A percentile compares a stretch with the other conserved stretches of the same genome.
Conservation (phyloP, 2,888 invertebrate species). For the Philhelius pedissequus region DNA sequence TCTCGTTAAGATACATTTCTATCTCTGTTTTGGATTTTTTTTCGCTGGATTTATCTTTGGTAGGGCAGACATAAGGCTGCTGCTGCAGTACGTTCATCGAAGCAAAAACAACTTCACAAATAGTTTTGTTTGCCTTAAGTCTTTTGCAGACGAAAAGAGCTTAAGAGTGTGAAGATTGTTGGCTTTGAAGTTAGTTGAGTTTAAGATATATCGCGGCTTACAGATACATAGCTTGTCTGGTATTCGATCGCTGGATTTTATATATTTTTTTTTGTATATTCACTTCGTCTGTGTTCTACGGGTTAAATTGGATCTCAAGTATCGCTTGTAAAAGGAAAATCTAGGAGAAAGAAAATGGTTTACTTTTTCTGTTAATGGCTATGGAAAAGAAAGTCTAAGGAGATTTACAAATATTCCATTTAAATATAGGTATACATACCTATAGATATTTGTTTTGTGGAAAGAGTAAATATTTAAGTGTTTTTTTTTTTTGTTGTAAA, state of each 20-base stretch:
- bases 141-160: slow-evolving; percentile 55
- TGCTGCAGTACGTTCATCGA: slow-evolving; percentile 34
- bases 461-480: slow-evolving; percentile 33
- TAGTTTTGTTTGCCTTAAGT: slow-evolving; percentile 31
- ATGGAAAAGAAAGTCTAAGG: slow-evolving; percentile 58
- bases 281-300: slow-evolving; percentile 5
- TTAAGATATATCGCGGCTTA: slow-evolving; percentile 60
- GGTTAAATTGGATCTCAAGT: slow-evolving; percentile 40
- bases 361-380: slow-evolving; percentile 36
- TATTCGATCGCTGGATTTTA: slow-evolving; percentile 24
- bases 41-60: slow-evolving; percentile 31
- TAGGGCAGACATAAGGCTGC: slow-evolving; percentile 36
- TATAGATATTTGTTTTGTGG: background rate
- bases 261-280: background rate
- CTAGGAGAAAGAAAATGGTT: slow-evolving; percentile 59
- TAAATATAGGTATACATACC: background rate
- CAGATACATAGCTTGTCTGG: slow-evolving; percentile 52
- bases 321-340: slow-evolving; percentile 48
- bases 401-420: slow-evolving; percentile 23
- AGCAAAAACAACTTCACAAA: slow-evolving; percentile 54
- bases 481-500: slow-evolving; percentile 6
- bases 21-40: slow-evolving; percentile 25
- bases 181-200: slow-evolving; percentile 65
- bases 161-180: slow-evolving; percentile 63
- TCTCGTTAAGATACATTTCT: slow-evolving; percentile 50